These are phyloP conservation scores for Euplagia quadripunctaria DNA, from an alignment of 2,888 invertebrate species.

Conservation along the genomic window DNA sequence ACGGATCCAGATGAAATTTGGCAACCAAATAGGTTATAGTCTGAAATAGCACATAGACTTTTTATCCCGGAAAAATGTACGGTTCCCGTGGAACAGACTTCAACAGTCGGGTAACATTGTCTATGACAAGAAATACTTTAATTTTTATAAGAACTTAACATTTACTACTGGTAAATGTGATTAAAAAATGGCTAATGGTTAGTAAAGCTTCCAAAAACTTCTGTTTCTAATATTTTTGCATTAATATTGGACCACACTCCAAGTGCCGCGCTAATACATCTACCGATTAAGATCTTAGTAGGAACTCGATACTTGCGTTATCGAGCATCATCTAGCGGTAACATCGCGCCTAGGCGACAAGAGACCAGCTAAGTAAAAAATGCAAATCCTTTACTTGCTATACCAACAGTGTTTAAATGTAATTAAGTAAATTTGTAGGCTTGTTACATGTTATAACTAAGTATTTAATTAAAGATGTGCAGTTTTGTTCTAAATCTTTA, in stretches of 20 bases:
- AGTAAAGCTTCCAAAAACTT: too few species aligned
- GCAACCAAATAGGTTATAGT: too few species aligned
- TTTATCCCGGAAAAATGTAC: too few species aligned
- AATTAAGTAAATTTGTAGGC: constrained; percentile 8
- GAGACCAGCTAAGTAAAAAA: constrained; percentile 37
- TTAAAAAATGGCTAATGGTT: not conserved
- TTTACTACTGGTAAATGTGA: not conserved
- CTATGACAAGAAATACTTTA: not conserved
- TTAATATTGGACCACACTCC: constrained; percentile 46
- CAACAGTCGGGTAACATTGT: too few species aligned
- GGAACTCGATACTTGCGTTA: constrained; percentile 67
- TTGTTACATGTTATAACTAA: not conserved
- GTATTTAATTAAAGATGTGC: not conserved
- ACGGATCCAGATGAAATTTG: too few species aligned
- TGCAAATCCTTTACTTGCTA: constrained; percentile 28
- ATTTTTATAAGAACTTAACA: not conserved
- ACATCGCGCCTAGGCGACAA: constrained; percentile 62
- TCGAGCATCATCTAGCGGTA: constrained; percentile 63
- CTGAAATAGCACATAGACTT: too few species aligned
- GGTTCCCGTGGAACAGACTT: too few species aligned
- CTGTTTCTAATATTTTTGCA: too few species aligned
- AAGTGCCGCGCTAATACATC: constrained; percentile 63
- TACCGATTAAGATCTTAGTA: constrained; percentile 70
- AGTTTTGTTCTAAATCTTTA: not conserved
- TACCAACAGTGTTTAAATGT: not conserved